Evolutionary conservation across 2,113 vertebrate species (phyloP), one percentile per base, ranked within the genome.

Genomic region (Steatornis caripensis): DNA sequence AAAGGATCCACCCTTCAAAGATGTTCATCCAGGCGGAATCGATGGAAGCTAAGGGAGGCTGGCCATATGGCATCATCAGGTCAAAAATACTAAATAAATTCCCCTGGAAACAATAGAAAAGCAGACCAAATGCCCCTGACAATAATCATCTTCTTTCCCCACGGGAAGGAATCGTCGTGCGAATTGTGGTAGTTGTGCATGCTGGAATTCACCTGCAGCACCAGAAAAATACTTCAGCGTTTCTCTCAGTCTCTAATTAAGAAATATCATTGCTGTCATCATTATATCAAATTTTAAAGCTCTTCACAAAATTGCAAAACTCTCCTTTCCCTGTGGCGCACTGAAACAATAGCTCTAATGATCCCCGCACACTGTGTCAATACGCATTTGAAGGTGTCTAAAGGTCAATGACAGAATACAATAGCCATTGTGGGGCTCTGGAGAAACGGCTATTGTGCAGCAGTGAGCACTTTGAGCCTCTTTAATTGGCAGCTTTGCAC

Each of bases 401-500:
- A 81, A 95, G 94, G 89, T 90, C 89, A 94, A 74, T 62, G 82
- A 49, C 81, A 93, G 69, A 92, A 91, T 10, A 95, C 89, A 91
- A 87, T 79, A 46, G 66, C 57, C 89, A 66, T 82, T 91, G 89
- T 89, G 74, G 41, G 72, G 81, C 91, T 94, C 92, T 60, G 66
- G 78, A 93, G 94, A 84, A 91, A 91, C 0, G 1, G 39, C 74
- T 89, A 82, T 93, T 93, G 94, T 94, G 96, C 80, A 61, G 78
- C 93, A 80, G 61, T 17, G 94, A 95, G 94, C 65, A 84, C 94
- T 96, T 10, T 29, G 49, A 92, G 84, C 58, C 69, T 65, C 78
- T 91, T 84, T 97, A 96, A 95, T 87, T 93, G 94, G 84, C 92
- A 95, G 94, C 93, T 93, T 89, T 96, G 87, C 91, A 97, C 91